Percentiles rank a stretch among this genome's conserved stretches.
phyloP scores from a whole-genome alignment of 2,797 vertebrate genomes.

The Molossus alvarezi region DNA sequence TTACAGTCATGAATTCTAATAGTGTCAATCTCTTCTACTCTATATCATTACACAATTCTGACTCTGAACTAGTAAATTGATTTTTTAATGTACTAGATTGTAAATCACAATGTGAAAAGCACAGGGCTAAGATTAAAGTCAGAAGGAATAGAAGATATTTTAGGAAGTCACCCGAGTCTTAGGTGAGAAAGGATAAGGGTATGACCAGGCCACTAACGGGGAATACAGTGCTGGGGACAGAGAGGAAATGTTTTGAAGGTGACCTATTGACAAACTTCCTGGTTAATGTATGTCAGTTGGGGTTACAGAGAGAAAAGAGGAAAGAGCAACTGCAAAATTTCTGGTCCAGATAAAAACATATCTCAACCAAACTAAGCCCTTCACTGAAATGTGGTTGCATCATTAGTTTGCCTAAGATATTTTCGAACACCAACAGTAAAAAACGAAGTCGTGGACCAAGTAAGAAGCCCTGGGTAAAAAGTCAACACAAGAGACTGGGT shows the following conservation, averaged over 20 bases:
- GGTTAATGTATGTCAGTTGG: not conserved
- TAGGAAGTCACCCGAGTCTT: not conserved
- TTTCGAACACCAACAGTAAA: constrained; percentile 36
- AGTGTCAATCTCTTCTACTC: not conserved
- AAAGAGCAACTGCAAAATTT: constrained; percentile 9
- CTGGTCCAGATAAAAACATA: constrained; percentile 14
- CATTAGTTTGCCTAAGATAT: not conserved
- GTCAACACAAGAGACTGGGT: not conserved
- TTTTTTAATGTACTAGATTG: constrained; percentile 9
- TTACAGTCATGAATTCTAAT: not conserved
- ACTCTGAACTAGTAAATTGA: constrained; percentile 28
- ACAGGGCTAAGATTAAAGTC: constrained; percentile 15
- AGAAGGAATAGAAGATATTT: constrained; percentile 37
- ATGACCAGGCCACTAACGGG: not conserved
- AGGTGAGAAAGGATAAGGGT: not conserved
- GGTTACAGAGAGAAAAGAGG: not conserved
- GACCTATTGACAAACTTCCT: not conserved
- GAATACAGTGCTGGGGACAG: not conserved
- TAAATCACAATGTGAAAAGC: constrained; percentile 49
- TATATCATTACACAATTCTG: constrained; percentile 36
- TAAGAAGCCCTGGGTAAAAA: not conserved
- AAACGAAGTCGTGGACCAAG: not conserved
- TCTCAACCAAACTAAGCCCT: constrained; percentile 32
- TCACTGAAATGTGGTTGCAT: not conserved
- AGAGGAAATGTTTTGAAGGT: not conserved